A percentile compares a stretch with the other conserved stretches of the same genome.
Conservation (phyloP, 2,113 vertebrate genomes). For the Xiphias gladius region DNA sequence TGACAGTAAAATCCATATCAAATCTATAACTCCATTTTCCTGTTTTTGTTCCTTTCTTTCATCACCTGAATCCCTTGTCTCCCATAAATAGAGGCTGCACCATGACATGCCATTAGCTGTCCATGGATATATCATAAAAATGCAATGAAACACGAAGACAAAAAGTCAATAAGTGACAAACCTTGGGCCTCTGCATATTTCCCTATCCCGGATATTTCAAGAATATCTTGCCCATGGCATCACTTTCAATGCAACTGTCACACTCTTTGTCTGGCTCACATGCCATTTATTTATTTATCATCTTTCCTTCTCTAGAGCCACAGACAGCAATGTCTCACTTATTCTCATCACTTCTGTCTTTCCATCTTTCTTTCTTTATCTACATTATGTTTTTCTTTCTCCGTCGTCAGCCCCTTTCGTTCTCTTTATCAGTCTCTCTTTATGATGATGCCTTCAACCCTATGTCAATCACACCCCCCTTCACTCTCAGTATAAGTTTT, state of each 20-base stretch:
- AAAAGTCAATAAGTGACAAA: conserved; percentile 81
- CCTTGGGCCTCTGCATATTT: conserved; percentile 54
- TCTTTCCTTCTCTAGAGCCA: conserved; percentile 29
- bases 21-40: conserved; percentile 79
- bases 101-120: conserved; percentile 75
- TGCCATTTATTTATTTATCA: conserved; percentile 48
- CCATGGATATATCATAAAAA: conserved; percentile 77
- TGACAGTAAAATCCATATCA: conserved; percentile 81
- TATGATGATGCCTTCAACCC: background rate
- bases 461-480: background rate
- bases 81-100: conserved; percentile 67
- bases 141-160: conserved; percentile 72
- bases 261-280: conserved; percentile 36
- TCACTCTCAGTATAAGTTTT: conserved; percentile 21
- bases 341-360: conserved; percentile 10
- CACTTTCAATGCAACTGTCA: conserved; percentile 42
- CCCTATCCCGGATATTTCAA: conserved; percentile 47
- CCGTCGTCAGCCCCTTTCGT: background rate
- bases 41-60: conserved; percentile 76
- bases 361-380: conserved; percentile 13
- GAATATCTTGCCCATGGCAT: conserved; percentile 48
- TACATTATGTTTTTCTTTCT: conserved; percentile 1
- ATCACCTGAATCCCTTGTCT: conserved; percentile 71
- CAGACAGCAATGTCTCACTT: conserved; percentile 9
- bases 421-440: background rate